A percentile compares a stretch with the other conserved stretches of the same genome.
These are phyloP conservation scores for Thysanoteuthis rhombus DNA, from an alignment of 2,888 invertebrate genomes.

Conservation along the genomic window DNA sequence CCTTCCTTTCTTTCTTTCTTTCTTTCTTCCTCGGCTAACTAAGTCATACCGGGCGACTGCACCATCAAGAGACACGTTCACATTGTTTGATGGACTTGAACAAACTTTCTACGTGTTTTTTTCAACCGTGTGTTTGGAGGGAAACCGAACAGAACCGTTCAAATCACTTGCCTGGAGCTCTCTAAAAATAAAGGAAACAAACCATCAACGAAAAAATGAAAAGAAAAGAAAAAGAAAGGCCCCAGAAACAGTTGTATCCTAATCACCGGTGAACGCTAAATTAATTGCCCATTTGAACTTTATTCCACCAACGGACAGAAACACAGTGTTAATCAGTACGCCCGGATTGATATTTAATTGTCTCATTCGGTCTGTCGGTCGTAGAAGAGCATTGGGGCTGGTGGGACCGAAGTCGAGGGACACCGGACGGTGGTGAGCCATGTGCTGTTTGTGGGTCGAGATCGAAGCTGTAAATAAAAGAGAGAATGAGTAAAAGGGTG, in stretches of 20 bases:
- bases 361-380: neutral
- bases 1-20: neutral
- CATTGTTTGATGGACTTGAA: conserved; percentile 12
- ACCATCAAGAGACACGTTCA: conserved; percentile 12
- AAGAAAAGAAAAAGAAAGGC: neutral
- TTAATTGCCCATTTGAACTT: conserved; percentile 12
- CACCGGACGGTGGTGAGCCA: neutral
- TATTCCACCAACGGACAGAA: neutral
- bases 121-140: neutral
- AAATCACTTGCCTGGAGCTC: conserved; percentile 12
- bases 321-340: neutral
- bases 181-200: neutral
- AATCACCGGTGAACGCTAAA: conserved; percentile 12
- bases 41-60: neutral
- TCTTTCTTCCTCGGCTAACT: neutral
- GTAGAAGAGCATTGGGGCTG: neutral
- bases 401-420: neutral
- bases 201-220: neutral
- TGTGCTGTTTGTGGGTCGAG: neutral
- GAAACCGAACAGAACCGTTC: neutral
- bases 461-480: no score
- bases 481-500: no score
- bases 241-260: neutral
- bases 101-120: conserved; percentile 12
- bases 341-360: neutral